Evolutionary conservation across 1,140 invertebrate genomes (phyloP).

Genomic region (Octopus bimaculoides): DNA sequence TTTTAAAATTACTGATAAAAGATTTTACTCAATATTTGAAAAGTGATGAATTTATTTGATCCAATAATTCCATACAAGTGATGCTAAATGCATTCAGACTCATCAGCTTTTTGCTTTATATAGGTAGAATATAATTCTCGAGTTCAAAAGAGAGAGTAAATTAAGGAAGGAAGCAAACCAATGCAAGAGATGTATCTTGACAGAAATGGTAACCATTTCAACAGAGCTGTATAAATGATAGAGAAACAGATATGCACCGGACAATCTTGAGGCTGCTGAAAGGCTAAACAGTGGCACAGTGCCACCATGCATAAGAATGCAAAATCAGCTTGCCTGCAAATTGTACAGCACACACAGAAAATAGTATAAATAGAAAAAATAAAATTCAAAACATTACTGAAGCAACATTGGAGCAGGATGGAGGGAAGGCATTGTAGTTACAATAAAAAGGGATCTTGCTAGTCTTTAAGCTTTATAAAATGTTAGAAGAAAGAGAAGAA

Average conservation of each 20-base stretch:
- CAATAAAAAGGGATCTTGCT: no score
- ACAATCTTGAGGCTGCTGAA: no score
- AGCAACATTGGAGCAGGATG: no score
- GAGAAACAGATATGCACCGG: neutral
- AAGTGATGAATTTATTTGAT: constrained; percentile 10
- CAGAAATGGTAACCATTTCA: neutral
- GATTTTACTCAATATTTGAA: neutral
- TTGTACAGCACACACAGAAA: no score
- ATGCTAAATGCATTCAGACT: neutral
- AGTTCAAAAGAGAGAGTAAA: neutral
- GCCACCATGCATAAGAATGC: no score
- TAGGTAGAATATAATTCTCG: neutral
- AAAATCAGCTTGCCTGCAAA: no score
- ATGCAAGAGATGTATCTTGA: neutral
- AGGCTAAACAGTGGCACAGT: no score
- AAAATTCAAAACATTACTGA: no score
- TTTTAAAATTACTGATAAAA: neutral
- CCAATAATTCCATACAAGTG: constrained; percentile 7
- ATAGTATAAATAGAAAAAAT: no score
- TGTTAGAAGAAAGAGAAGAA: no score
- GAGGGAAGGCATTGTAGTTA: no score
- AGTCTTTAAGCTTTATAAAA: no score
- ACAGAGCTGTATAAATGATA: neutral
- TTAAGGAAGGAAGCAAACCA: neutral
- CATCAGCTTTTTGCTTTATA: constrained; percentile 1